Evolutionary conservation across 2,113 vertebrate genomes (phyloP).

Genomic region (Daphoenositta chrysoptera): DNA sequence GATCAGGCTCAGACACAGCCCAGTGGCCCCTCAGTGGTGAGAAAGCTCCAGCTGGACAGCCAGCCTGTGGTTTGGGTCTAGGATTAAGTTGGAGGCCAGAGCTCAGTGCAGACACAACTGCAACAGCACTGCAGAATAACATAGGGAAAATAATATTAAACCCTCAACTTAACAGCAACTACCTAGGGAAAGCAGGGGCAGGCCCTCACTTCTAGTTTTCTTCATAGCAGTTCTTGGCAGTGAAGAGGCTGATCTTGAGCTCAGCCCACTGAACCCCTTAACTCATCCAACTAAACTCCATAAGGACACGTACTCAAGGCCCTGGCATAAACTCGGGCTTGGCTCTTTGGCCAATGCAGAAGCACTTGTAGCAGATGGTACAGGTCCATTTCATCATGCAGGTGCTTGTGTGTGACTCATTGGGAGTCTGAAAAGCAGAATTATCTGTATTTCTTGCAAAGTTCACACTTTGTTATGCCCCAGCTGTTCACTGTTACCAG

Average conservation of each 20-base stretch:
- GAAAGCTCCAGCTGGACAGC: not conserved
- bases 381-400: not conserved
- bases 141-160: not conserved
- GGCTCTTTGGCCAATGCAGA: not conserved
- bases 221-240: not conserved
- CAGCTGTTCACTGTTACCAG: not conserved
- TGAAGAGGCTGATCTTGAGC: not conserved
- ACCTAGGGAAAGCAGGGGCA: not conserved
- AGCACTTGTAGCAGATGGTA: not conserved
- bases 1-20: not conserved
- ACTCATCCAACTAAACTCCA: not conserved
- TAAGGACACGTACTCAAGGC: not conserved
- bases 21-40: not conserved
- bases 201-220: not conserved
- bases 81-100: not conserved
- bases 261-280: not conserved
- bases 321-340: not conserved
- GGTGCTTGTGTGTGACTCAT: not conserved
- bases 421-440: not conserved
- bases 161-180: not conserved
- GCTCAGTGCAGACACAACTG: not conserved
- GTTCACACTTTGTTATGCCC: not conserved
- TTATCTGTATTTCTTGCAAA: not conserved
- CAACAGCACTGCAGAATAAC: not conserved
- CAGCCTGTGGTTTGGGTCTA: not conserved